Percentiles rank a stretch among this genome's conserved stretches.
These are phyloP conservation scores for Pseudochaenichthys georgianus DNA, from an alignment of 2,797 vertebrate species.

Conservation along the genomic window DNA sequence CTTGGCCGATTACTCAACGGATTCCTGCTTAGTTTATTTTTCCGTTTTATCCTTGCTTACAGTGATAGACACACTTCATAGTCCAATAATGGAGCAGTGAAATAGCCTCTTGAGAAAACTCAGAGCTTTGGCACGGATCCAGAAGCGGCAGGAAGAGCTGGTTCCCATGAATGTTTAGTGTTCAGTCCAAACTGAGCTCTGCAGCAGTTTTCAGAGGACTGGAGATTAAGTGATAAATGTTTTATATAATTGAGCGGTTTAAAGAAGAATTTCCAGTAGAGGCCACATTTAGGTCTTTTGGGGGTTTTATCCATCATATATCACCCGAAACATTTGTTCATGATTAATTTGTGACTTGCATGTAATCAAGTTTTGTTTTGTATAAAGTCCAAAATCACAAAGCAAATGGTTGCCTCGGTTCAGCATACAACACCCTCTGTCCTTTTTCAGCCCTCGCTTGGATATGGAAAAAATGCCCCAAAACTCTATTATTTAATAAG, in stretches of 20 bases:
- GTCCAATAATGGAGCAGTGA: neutral
- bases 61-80: conserved; percentile 30
- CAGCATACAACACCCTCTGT: too few species aligned
- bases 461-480: too few species aligned
- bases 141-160: conserved; percentile 46
- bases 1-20: conserved; percentile 11
- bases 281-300: neutral
- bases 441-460: too few species aligned
- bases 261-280: neutral
- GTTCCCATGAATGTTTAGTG: conserved; percentile 64
- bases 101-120: conserved; percentile 54
- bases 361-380: neutral
- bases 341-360: neutral
- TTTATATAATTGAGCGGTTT: neutral
- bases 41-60: conserved; percentile 3
- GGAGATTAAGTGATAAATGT: conserved; percentile 9
- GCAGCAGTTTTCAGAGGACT: conserved; percentile 1
- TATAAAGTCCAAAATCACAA: too few species aligned
- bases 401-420: too few species aligned
- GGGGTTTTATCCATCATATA: neutral
- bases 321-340: neutral
- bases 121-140: conserved; percentile 37
- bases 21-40: conserved; percentile 12
- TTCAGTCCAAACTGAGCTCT: conserved; percentile 14
- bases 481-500: too few species aligned